phyloP scores from a whole-genome alignment of 1,140 invertebrate genomes.

The Drosophila mojavensis region DNA sequence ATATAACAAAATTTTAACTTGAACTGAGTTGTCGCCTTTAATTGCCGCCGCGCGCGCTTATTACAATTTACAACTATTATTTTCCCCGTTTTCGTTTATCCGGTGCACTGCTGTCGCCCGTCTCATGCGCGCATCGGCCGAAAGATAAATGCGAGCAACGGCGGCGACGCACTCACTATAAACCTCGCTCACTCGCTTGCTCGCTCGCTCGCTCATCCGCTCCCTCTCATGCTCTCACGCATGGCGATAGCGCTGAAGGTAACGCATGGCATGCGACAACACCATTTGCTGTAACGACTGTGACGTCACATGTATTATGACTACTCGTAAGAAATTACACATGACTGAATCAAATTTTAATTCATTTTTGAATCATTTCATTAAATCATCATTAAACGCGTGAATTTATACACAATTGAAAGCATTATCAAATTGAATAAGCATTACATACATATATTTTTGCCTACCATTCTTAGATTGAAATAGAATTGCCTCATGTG shows the following conservation, averaged over 20 bases:
- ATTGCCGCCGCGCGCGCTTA: slow-evolving; percentile 30
- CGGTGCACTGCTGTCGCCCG: slow-evolving; percentile 46
- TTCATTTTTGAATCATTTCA: too few relatives aligned
- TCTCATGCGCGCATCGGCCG: slow-evolving; percentile 59
- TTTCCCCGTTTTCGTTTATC: slow-evolving; percentile 30
- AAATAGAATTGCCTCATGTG: not conserved
- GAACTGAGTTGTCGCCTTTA: slow-evolving; percentile 26
- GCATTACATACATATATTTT: too few relatives aligned
- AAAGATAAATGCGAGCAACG: slow-evolving; percentile 59
- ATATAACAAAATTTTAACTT: slow-evolving; percentile 28
- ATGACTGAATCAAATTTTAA: not conserved
- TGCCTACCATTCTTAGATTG: too few relatives aligned
- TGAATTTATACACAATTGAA: too few relatives aligned
- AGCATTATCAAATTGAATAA: too few relatives aligned
- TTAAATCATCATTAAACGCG: too few relatives aligned
- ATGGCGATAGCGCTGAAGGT: slow-evolving; percentile 14
- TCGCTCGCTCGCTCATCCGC: not conserved
- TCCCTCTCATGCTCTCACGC: slow-evolving; percentile 6
- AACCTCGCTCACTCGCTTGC: slow-evolving; percentile 7
- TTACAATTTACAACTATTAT: slow-evolving; percentile 35
- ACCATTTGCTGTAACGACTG: not conserved
- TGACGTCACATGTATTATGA: slow-evolving; percentile 16
- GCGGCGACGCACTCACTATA: slow-evolving; percentile 43
- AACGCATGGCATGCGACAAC: slow-evolving; percentile 4
- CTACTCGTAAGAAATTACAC: not conserved